Evolutionary conservation across 1,140 invertebrate genomes (phyloP).

Genomic region (Planococcus citri): DNA sequence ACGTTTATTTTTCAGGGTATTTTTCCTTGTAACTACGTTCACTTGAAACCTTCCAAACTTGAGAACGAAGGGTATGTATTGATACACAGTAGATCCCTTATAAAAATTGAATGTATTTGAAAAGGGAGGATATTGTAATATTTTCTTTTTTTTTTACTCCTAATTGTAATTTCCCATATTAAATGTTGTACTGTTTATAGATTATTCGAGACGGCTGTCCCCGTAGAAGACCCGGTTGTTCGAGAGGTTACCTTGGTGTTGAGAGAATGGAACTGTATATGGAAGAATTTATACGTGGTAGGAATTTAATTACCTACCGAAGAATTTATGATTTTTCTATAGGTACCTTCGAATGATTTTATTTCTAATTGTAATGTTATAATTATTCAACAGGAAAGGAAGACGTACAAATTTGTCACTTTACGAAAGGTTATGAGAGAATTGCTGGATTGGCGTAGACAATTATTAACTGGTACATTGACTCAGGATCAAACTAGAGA

Average conservation of each 20-base stretch:
- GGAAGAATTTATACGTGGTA: constrained; percentile 82
- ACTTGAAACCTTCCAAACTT: constrained; percentile 61
- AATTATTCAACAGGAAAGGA: constrained; percentile 48
- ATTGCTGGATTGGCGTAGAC: constrained; percentile 65
- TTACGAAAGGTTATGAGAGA: constrained; percentile 79
- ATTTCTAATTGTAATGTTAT: constrained; percentile 2
- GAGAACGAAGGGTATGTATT: constrained; percentile 50
- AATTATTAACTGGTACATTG: constrained; percentile 70
- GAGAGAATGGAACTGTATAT: constrained; percentile 82
- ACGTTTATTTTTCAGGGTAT: constrained; percentile 47
- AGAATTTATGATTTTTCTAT: neutral
- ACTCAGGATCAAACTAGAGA: constrained; percentile 80
- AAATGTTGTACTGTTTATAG: constrained; percentile 33
- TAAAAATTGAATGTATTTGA: too few species aligned
- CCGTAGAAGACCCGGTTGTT: constrained; percentile 75
- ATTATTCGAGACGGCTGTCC: constrained; percentile 51
- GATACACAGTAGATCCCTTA: too few species aligned
- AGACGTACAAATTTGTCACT: constrained; percentile 66
- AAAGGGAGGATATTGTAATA: neutral
- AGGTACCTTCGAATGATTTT: neutral
- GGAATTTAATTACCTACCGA: constrained; percentile 31
- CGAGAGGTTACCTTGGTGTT: constrained; percentile 79
- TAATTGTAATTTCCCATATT: constrained; percentile 22
- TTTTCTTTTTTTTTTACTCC: constrained; percentile 17
- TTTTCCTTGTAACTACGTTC: constrained; percentile 64